These are phyloP conservation scores for Ichneumon xanthorius DNA, from an alignment of 2,888 invertebrate species.

Conservation along the genomic window DNA sequence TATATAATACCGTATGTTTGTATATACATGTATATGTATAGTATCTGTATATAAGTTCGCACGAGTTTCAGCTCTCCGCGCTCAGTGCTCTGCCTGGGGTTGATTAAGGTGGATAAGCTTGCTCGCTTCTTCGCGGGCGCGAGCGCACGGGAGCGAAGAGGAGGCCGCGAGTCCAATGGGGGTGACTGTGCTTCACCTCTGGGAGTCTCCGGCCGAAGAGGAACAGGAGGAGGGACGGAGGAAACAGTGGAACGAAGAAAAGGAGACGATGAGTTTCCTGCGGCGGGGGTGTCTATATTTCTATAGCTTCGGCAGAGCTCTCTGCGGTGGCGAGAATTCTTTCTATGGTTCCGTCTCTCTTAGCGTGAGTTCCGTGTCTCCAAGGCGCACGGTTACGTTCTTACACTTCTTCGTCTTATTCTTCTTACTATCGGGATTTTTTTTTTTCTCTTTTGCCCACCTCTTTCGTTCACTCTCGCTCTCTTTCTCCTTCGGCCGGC, in stretches of 20 bases:
- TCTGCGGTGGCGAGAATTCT: constrained; percentile 38
- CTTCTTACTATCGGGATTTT: constrained; percentile 26
- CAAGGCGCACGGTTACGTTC: constrained; percentile 22
- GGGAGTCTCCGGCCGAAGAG: neutral
- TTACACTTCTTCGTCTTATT: constrained; percentile 40
- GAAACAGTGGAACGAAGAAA: constrained; percentile 4
- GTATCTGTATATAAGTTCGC: constrained; percentile 38
- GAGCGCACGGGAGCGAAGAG: constrained; percentile 19
- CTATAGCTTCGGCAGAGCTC: constrained; percentile 27
- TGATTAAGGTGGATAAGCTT: constrained; percentile 82
- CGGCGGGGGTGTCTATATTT: constrained; percentile 62
- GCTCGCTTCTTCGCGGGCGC: constrained; percentile 20
- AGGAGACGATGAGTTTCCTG: constrained; percentile 21
- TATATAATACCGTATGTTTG: neutral
- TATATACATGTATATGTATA: neutral
- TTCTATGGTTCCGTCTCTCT: constrained; percentile 24
- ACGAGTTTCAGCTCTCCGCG: constrained; percentile 58
- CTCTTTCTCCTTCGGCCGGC: constrained; percentile 37
- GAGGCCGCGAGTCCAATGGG: constrained; percentile 35
- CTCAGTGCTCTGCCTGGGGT: constrained; percentile 70
- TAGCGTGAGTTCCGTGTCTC: constrained; percentile 31
- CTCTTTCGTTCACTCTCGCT: constrained; percentile 22
- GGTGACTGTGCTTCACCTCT: constrained; percentile 34
- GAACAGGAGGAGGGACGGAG: neutral
- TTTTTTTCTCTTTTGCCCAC: constrained; percentile 31